phyloP scores from a whole-genome alignment of 2,797 vertebrate genomes.

The Oophaga sylvatica region DNA sequence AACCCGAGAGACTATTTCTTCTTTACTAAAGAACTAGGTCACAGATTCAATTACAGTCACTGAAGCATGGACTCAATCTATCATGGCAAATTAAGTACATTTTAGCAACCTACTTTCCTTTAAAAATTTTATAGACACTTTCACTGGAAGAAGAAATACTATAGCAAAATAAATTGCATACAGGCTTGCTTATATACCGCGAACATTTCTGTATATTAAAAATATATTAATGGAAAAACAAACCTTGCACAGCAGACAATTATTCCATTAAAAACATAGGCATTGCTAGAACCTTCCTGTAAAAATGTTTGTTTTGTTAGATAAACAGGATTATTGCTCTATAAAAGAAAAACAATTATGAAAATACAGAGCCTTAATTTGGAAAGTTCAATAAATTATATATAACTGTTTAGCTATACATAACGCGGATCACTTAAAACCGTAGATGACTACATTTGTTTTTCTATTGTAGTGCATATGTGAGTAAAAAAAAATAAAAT shows the following conservation, averaged over 20 bases:
- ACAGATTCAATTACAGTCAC: slow-evolving; percentile 99
- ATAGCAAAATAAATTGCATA: slow-evolving; percentile 84
- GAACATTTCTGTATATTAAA: slow-evolving; percentile 72
- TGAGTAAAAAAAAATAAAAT: no score
- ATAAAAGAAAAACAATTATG: no score
- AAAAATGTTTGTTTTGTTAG: no score
- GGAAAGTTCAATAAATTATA: no score
- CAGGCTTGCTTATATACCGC: slow-evolving; percentile 53
- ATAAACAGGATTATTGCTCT: no score
- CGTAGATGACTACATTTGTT: no score
- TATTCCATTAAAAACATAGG: background rate
- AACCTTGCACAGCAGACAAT: background rate
- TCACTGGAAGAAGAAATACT: slow-evolving; percentile 92
- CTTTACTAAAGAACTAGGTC: slow-evolving; percentile 99
- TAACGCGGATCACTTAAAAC: no score
- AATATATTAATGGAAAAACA: slow-evolving; percentile 64
- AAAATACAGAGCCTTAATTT: no score
- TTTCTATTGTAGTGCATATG: no score
- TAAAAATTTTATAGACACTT: slow-evolving; percentile 99
- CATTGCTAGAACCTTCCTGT: no score
- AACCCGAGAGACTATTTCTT: slow-evolving; percentile 97
- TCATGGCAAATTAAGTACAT: slow-evolving; percentile 99
- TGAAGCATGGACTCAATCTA: slow-evolving; percentile 99
- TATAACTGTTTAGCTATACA: no score
- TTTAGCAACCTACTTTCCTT: slow-evolving; percentile 99